Evolutionary conservation across 23 tunicate genomes (phyloP).

Genomic region (Clavelina lepadiformis): DNA sequence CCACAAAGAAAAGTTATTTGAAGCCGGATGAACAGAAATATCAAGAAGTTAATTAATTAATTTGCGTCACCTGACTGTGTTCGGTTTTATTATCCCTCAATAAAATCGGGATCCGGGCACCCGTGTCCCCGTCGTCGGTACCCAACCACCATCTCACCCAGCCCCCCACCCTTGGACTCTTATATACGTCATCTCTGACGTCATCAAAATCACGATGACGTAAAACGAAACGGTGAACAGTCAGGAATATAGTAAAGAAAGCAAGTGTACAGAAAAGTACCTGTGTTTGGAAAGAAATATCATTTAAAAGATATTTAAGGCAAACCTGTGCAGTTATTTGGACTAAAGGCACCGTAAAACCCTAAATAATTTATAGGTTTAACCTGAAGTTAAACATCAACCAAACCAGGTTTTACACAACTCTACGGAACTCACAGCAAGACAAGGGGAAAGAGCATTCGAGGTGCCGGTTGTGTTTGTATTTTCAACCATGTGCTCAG

Average conservation of each 20-base stretch:
- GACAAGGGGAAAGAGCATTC: too few species aligned
- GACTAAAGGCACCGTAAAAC: too few species aligned
- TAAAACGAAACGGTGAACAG: slow-evolving; percentile 10
- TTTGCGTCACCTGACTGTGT: slow-evolving; percentile 52
- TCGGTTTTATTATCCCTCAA: slow-evolving; percentile 44
- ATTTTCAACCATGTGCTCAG: too few species aligned
- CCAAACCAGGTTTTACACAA: too few species aligned
- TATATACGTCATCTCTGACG: not conserved
- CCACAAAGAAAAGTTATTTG: not conserved
- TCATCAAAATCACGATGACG: slow-evolving; percentile 2
- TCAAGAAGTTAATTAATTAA: too few species aligned
- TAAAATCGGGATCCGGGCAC: slow-evolving; percentile 46
- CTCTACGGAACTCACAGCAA: too few species aligned
- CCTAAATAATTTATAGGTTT: too few species aligned
- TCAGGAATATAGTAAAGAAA: slow-evolving; percentile 17
- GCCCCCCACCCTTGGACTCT: slow-evolving; percentile 10
- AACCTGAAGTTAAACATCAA: too few species aligned
- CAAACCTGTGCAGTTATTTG: too few species aligned
- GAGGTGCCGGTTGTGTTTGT: too few species aligned
- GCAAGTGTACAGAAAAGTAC: not conserved
- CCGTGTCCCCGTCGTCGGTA: slow-evolving; percentile 38
- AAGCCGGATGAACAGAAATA: too few species aligned
- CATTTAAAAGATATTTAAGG: too few species aligned
- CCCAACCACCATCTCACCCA: slow-evolving; percentile 57
- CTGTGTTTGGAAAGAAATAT: slow-evolving; percentile 8